A percentile compares a stretch with the other conserved stretches of the same genome.
Evolutionary conservation across 2,797 vertebrate species (phyloP).

Genomic region (Melanogrammus aeglefinus): DNA sequence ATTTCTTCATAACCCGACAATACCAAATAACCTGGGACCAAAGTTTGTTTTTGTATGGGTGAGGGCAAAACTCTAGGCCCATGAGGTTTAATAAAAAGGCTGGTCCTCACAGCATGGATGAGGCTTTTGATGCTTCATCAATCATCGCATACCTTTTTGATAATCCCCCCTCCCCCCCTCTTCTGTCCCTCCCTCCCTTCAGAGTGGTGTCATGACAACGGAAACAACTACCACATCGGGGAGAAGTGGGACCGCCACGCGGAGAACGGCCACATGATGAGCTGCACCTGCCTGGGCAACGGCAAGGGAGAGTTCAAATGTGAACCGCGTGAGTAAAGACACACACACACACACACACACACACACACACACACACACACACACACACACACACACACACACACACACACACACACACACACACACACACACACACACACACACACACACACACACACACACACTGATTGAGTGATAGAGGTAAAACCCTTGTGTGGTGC

Average conservation of each 20-base stretch:
- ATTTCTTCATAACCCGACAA: conserved; percentile 63
- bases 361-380: background rate
- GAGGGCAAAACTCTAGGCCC: conserved; percentile 25
- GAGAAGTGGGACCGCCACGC: conserved; percentile 89
- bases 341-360: background rate
- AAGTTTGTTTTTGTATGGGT: conserved; percentile 11
- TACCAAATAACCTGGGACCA: conserved; percentile 67
- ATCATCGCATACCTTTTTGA: conserved; percentile 4
- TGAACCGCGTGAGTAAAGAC: conserved; percentile 86
- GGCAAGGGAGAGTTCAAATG: conserved; percentile 99
- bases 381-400: background rate
- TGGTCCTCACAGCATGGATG: background rate
- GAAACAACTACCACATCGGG: conserved; percentile 88
- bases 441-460: background rate
- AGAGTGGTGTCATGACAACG: conserved; percentile 88
- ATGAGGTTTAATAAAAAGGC: conserved; percentile 14
- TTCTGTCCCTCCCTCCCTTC: background rate
- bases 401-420: background rate
- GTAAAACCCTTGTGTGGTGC: background rate
- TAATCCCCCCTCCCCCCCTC: background rate
- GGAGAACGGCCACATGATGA: conserved; percentile 91
- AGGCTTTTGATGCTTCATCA: background rate
- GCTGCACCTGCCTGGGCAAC: conserved; percentile 93
- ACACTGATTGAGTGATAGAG: background rate
- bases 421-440: background rate